Evolutionary conservation across 2,113 vertebrate genomes (phyloP), one percentile per base, ranked within the genome.

Genomic region (Neopipo cinnamomea): DNA sequence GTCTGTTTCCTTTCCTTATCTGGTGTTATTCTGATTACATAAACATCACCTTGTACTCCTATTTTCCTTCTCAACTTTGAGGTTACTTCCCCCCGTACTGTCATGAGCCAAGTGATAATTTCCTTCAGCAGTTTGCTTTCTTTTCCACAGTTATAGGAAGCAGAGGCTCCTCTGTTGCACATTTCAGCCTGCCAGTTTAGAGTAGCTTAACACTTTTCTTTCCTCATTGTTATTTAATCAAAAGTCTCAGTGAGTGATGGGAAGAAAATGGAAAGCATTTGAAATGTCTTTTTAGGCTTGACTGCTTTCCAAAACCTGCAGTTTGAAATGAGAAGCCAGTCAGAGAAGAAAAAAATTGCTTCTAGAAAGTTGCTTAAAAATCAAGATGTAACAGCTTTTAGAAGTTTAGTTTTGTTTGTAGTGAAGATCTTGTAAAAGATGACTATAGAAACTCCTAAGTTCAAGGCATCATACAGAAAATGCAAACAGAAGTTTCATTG

Each of bases 1-100:
- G 85, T 10, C 55, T 93, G 76, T 86, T 95, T 77, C 63, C 59
- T 95, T 93, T 92, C 53, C 47, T 89, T 89, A 86, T 86, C 92
- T 80, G 31, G n/a, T 83, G 28, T 53, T 88, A 52, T 35, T 89
- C 35, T 75, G 35, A 68, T 72, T 82, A 62, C 35, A 78, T 50
- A 85, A 91, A 88, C 33, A 49, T 52, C 52, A 85, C 23, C 22
- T 65, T 75, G 47, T 24, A 62, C n/a, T 94, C 42, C 20, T 56
- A 61, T 82, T 67, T 80, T 84, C 72, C 61, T 67, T 71, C 55
- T 92, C 52, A 37, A 17, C 46, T 81, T 67, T 67, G 46, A 86
- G 67, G 76, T 80, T 81, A 63, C 61, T 56, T 91, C 61, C 65
- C 55, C 68, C 47, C 44, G 44, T 67, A 20, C 22, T 55, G 9